These are phyloP conservation scores for Chrosomus eos DNA, from an alignment of 2,797 vertebrate species.

Conservation along the genomic window DNA sequence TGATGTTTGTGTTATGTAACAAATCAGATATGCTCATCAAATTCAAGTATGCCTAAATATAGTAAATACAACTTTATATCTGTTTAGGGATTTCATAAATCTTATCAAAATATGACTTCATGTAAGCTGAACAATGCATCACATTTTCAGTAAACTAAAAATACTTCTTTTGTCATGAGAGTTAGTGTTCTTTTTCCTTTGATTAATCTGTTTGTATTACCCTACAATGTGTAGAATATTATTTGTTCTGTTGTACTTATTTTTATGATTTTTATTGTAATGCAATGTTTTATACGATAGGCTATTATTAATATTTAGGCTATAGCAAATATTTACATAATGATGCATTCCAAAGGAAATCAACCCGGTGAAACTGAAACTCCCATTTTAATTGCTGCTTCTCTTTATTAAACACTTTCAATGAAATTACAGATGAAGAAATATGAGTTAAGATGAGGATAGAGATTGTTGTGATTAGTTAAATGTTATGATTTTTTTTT, in stretches of 20 bases:
- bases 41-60: background rate
- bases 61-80: background rate
- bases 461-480: background rate
- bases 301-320: background rate
- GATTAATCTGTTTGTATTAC: background rate
- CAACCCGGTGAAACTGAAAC: background rate
- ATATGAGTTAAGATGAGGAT: background rate
- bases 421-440: background rate
- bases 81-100: background rate
- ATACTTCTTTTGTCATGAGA: background rate
- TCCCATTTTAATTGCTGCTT: background rate
- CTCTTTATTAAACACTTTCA: background rate
- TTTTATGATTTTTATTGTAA: background rate
- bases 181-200: background rate
- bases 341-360: background rate
- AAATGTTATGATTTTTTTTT: background rate
- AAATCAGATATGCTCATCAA: background rate
- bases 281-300: background rate
- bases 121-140: background rate
- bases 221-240: background rate
- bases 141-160: background rate
- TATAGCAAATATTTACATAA: background rate
- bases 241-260: background rate
- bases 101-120: background rate
- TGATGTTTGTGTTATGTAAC: constrained; percentile 28